Evolutionary conservation across 2,888 invertebrate species (phyloP).

Genomic region (Callinectes sapidus): DNA sequence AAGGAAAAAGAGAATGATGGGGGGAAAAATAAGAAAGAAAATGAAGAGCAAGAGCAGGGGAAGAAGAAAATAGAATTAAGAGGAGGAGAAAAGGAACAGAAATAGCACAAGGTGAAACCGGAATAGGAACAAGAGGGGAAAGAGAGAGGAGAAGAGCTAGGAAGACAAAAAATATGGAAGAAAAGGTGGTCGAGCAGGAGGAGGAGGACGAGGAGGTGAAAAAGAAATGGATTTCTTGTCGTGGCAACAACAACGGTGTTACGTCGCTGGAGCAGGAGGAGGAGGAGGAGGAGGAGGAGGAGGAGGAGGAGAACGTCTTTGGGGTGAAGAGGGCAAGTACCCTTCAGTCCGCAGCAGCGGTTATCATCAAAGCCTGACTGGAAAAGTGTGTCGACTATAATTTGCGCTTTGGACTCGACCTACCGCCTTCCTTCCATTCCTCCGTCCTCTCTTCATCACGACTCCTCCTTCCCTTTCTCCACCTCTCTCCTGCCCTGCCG

Average conservation of each 20-base stretch:
- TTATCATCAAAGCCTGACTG: conserved; percentile 29
- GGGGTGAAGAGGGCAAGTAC: conserved; percentile 19
- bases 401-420: conserved; percentile 26
- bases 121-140: background rate
- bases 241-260: background rate
- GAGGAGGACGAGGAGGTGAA: background rate
- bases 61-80: background rate
- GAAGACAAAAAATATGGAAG: background rate
- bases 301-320: background rate
- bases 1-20: background rate
- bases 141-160: background rate
- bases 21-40: background rate
- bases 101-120: background rate
- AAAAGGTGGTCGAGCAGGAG: background rate
- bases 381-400: conserved; percentile 34
- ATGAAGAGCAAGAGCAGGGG: background rate
- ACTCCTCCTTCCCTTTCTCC: conserved; percentile 13
- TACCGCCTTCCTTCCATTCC: background rate
- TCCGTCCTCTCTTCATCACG: conserved; percentile 20
- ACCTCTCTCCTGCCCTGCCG: background rate
- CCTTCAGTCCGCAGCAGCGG: background rate
- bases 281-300: background rate
- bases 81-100: background rate
- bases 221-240: conserved; percentile 6
- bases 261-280: background rate